These are phyloP conservation scores for Nesidiocoris tenuis DNA, from an alignment of 2,888 invertebrate genomes.

Conservation along the genomic window DNA sequence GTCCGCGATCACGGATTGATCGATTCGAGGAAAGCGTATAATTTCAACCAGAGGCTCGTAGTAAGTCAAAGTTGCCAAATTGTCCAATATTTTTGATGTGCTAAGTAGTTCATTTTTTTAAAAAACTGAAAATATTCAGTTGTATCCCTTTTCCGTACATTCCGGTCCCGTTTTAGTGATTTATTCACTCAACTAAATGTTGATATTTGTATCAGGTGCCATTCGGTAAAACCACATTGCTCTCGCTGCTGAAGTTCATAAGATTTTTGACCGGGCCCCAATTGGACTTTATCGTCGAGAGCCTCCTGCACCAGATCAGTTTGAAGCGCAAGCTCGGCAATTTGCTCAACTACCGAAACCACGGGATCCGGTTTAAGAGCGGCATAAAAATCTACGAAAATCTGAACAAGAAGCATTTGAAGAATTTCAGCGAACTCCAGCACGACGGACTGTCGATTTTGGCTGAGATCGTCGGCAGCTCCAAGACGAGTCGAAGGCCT, in stretches of 20 bases:
- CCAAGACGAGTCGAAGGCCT: conserved; percentile 22
- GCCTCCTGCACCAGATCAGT: conserved; percentile 61
- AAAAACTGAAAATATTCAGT: too few relatives aligned
- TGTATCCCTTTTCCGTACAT: too few relatives aligned
- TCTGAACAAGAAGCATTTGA: conserved; percentile 42
- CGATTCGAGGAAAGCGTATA: conserved; percentile 66
- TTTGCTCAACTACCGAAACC: conserved; percentile 41
- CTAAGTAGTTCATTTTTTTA: too few relatives aligned
- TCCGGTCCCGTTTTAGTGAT: too few relatives aligned
- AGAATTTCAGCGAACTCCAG: conserved; percentile 44
- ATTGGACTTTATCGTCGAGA: conserved; percentile 62
- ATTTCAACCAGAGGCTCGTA: conserved; percentile 45
- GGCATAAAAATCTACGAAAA: conserved; percentile 45
- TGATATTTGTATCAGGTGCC: too few relatives aligned
- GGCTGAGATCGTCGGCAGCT: conserved; percentile 16
- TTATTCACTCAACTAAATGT: too few relatives aligned
- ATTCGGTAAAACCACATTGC: conserved; percentile 60
- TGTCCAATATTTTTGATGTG: too few relatives aligned
- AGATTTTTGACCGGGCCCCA: conserved; percentile 77
- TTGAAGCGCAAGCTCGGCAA: conserved; percentile 48
- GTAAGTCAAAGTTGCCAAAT: conserved; percentile 33
- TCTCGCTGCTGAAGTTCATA: conserved; percentile 70
- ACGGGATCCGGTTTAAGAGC: conserved; percentile 41
- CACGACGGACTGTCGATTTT: conserved; percentile 27
- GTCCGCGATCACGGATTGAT: conserved; percentile 79